phyloP scores from a whole-genome alignment of 2,888 invertebrate genomes.

The Tetanocera ferruginea region DNA sequence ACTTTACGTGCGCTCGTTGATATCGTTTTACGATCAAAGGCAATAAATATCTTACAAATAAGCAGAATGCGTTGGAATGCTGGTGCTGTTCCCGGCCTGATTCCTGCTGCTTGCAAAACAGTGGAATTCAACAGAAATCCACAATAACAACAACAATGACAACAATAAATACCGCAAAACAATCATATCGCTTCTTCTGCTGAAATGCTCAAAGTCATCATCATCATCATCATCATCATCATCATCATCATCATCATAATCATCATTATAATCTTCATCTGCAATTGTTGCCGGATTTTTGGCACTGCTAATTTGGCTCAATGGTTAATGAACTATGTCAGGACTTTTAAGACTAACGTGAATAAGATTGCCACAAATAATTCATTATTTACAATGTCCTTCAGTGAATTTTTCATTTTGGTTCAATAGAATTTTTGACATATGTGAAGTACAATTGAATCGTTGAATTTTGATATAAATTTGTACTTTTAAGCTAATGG shows the following conservation, averaged over 20 bases:
- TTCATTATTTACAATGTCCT: too few species aligned
- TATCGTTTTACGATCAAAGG: conserved; percentile 69
- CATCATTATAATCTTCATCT: too few species aligned
- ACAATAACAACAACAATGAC: background rate
- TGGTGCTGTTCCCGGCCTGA: conserved; percentile 39
- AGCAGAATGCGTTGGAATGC: conserved; percentile 70
- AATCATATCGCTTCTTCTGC: background rate
- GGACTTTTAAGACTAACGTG: background rate
- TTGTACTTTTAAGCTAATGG: too few species aligned
- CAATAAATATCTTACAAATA: conserved; percentile 71
- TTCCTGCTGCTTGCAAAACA: background rate
- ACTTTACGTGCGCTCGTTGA: conserved; percentile 66
- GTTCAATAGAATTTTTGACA: background rate
- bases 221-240: too few species aligned
- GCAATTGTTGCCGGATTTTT: background rate
- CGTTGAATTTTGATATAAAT: too few species aligned
- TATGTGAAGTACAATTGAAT: too few species aligned
- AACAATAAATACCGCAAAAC: background rate
- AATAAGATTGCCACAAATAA: background rate
- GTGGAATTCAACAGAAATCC: background rate
- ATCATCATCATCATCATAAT: too few species aligned
- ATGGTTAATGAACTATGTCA: background rate
- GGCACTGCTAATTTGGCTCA: background rate
- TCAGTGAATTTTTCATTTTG: background rate
- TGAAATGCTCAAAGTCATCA: background rate